Base-by-base conservation (phyloP, 1,140 invertebrate genomes). In the Drosophila lowei region DNA sequence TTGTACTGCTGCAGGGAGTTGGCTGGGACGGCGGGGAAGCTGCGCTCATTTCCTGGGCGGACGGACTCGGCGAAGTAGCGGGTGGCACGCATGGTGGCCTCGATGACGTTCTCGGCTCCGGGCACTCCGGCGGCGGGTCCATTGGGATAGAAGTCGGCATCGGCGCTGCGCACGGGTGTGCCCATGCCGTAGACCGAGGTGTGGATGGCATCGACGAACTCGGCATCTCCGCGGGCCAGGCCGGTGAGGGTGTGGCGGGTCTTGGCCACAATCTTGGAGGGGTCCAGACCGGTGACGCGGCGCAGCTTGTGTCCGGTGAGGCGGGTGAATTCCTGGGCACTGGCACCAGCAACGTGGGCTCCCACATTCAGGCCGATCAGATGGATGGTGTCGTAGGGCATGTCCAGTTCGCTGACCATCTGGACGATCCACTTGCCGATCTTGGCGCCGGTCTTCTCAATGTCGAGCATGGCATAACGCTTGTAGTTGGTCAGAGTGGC, bases 61-160 rank as follows among this genome's bases (percentile, higher is more conserved):
- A 95, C 92, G 0, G 94, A 94, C 89, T 94, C 93, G 6, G 92
- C 94, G 52, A 93, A 95, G 57, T 94, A 93, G 47, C 93, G 89
- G 74, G 94, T 94, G 4, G 94, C 92, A 48, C 94, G 92, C 66
- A 93, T 93, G 79, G 95, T 93, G 43, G 94, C 94, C 79, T 95
- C 95, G 3, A 94, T 92, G 55, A 95, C 91, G 79, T 91, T 70
- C 58, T 86, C 78, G 60, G 93, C 93, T 60, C 92, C 91, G 13
- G 93, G 93, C 62, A 93, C 93, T 68, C 88, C 64, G 8, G 77
- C 1, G 3, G 52, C 50, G 8, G 72, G 88, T 8, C 95, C 94
- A 90, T 97, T 97, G 0, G 95, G 95, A 84, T 94, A 97, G 92
- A 97, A 97, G 90, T 97, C 96, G 7, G 93, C 93, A 70, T 95